Evolutionary conservation across 2,888 invertebrate genomes (phyloP).

Genomic region (Acleris cristana): DNA sequence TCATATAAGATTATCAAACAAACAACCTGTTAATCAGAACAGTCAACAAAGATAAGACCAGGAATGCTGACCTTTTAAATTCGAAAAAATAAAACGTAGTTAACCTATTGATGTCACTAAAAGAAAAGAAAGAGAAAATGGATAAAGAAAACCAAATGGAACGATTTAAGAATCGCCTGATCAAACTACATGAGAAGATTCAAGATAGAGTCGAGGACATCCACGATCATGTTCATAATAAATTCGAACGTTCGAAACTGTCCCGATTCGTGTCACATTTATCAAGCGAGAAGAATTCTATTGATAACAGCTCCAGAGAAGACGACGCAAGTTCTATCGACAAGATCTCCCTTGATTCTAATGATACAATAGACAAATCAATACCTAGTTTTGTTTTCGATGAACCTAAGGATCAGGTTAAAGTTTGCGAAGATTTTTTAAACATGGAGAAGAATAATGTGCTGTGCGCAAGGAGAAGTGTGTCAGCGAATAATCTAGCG

Average conservation of each 20-base stretch:
- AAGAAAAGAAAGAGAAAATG: conserved; percentile 32
- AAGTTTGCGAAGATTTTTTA: conserved; percentile 64
- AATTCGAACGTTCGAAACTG: conserved; percentile 63
- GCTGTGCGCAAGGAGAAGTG: conserved; percentile 56
- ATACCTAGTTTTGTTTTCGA: conserved; percentile 70
- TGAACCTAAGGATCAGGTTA: conserved; percentile 56
- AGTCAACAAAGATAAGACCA: too few species aligned
- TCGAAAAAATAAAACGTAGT: too few species aligned
- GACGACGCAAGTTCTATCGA: conserved; percentile 44
- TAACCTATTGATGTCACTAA: too few species aligned
- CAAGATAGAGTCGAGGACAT: conserved; percentile 74
- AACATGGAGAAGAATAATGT: conserved; percentile 63
- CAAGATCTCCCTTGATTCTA: conserved; percentile 53
- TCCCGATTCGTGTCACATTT: conserved; percentile 66
- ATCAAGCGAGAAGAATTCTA: conserved; percentile 67
- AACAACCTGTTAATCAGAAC: too few species aligned
- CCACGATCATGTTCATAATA: conserved; percentile 73
- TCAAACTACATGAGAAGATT: conserved; percentile 70
- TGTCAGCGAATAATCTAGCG: conserved; percentile 65
- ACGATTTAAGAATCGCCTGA: conserved; percentile 62
- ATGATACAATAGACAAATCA: conserved; percentile 40
- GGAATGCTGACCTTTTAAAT: too few species aligned
- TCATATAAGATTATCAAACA: too few species aligned
- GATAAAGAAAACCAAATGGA: conserved; percentile 71
- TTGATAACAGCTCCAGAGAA: conserved; percentile 51